phyloP scores from a whole-genome alignment of 2,113 vertebrate genomes.

The Tragulus kanchil region DNA sequence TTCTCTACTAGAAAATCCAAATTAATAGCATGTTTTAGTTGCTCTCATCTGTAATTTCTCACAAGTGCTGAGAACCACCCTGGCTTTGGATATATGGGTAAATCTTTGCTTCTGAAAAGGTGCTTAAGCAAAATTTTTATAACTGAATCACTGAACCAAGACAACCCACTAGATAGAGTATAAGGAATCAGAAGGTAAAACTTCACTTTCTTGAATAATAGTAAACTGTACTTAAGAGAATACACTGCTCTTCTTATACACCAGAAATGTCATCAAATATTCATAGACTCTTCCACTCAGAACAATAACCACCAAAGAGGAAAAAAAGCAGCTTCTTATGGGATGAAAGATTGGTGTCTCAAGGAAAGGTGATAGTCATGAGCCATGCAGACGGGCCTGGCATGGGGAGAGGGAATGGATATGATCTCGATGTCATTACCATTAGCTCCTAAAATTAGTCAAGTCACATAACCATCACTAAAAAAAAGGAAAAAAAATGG shows the following conservation, averaged over 20 bases:
- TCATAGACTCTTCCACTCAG: neutral
- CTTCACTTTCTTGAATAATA: neutral
- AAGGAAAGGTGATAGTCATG: neutral
- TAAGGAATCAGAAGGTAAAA: neutral
- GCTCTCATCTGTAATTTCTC: neutral
- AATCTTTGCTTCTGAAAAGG: constrained; percentile 25
- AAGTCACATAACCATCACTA: neutral
- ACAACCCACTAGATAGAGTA: neutral
- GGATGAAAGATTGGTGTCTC: neutral
- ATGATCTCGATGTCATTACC: neutral
- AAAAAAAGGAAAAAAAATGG: neutral
- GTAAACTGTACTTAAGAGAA: constrained; percentile 4
- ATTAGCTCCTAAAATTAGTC: neutral
- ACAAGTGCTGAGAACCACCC: neutral
- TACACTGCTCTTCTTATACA: neutral
- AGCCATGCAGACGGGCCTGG: neutral
- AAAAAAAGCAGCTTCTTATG: neutral
- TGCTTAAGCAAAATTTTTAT: neutral
- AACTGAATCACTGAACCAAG: neutral
- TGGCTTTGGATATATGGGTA: neutral
- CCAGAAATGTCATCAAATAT: neutral
- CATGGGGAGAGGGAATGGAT: rapidly evolving
- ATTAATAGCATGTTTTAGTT: constrained; percentile 9
- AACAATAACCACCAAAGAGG: neutral
- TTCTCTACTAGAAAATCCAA: constrained; percentile 36